phyloP scores from a whole-genome alignment of 2,888 invertebrate species.

The Callyntrura guangdongensis region DNA sequence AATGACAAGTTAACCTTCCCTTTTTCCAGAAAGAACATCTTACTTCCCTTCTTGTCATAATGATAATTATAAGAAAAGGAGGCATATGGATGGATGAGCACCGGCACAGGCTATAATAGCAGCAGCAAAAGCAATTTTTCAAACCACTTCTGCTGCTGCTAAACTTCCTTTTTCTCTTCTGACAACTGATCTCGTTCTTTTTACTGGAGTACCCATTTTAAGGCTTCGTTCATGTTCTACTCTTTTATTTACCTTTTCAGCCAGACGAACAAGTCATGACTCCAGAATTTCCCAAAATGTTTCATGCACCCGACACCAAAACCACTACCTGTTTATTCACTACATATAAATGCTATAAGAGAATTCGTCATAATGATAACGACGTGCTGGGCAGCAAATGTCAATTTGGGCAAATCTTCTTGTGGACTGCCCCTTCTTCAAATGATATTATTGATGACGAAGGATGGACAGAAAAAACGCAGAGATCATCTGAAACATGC shows the following conservation, averaged over 20 bases:
- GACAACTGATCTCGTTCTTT: constrained; percentile 6
- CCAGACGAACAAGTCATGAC: background rate
- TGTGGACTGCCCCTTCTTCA: constrained; percentile 60
- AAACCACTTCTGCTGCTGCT: constrained; percentile 43
- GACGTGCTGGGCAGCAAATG: constrained; percentile 44
- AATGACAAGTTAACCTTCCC: constrained; percentile 77
- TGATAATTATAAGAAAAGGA: constrained; percentile 69
- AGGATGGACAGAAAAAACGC: constrained; percentile 7
- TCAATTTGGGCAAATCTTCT: constrained; percentile 72
- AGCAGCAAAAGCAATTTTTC: constrained; percentile 60
- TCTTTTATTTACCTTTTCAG: background rate
- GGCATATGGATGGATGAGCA: constrained; percentile 14
- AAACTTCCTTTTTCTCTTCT: constrained; percentile 19
- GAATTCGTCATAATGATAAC: background rate
- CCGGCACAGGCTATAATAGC: background rate
- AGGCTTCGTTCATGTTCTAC: background rate
- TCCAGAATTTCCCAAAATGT: background rate
- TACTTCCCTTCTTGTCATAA: constrained; percentile 71
- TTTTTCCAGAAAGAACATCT: constrained; percentile 67
- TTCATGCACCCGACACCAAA: background rate
- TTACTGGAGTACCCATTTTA: constrained; percentile 28
- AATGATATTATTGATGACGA: too few species aligned
- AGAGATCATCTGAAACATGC: constrained; percentile 8
- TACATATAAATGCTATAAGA: background rate
- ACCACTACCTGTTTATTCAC: background rate